Percentiles rank a stretch among this genome's conserved stretches.
Conservation (phyloP, 2,888 invertebrate species). For the Subacronicta megacephala region DNA sequence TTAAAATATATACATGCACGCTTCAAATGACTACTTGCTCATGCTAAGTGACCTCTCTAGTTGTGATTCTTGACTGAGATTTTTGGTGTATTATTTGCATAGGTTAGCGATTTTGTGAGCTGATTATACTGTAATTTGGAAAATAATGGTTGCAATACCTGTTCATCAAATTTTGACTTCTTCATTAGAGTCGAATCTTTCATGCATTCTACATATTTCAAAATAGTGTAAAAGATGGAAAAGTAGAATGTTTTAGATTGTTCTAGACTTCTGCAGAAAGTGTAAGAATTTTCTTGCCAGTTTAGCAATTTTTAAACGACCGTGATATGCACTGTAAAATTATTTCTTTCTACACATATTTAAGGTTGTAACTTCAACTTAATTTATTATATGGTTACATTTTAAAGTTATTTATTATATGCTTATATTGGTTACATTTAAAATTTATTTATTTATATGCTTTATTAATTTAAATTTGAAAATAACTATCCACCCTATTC, state of each 20-base stretch:
- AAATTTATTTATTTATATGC: conserved; percentile 6
- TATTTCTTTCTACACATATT: no score
- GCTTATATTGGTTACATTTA: not conserved
- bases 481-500: conserved; percentile 23
- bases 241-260: no score
- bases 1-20: not conserved
- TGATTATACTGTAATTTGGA: conserved; percentile 3
- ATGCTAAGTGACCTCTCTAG: conserved; percentile 19
- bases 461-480: conserved; percentile 29
- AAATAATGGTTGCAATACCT: not conserved
- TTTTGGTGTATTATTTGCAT: conserved; percentile 32
- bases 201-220: no score
- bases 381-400: no score
- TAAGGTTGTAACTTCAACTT: no score
- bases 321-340: no score
- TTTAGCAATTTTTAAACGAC: no score
- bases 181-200: not conserved
- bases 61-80: conserved; percentile 35
- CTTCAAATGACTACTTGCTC: not conserved
- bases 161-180: not conserved
- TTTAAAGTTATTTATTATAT: conserved; percentile 6
- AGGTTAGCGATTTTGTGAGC: conserved; percentile 47
- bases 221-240: no score
- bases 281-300: no score
- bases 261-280: no score